phyloP scores from a whole-genome alignment of 2,113 vertebrate species.

The Choloepus hoffmanni region DNA sequence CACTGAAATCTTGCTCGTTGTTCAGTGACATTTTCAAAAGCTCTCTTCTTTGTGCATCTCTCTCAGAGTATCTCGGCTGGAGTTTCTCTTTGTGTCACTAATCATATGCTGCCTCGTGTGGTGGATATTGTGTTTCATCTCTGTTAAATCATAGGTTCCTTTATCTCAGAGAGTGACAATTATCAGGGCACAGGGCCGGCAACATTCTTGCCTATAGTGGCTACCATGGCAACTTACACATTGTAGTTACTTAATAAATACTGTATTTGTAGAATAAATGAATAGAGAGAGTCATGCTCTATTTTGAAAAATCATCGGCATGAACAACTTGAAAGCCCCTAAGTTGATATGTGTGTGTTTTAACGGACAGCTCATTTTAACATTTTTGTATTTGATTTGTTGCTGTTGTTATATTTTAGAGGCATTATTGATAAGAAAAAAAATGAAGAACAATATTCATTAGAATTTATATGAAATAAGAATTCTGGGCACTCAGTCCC shows the following conservation, averaged over 20 bases:
- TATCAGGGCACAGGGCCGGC: too few relatives aligned
- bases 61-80: neutral
- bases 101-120: neutral
- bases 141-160: neutral
- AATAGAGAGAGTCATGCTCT: neutral
- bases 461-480: neutral
- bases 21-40: neutral
- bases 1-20: neutral
- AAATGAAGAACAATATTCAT: neutral
- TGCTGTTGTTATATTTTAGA: conserved; percentile 1
- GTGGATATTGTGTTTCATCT: neutral
- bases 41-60: neutral
- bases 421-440: neutral
- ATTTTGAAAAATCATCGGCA: neutral
- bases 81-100: neutral
- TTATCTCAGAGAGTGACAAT: neutral
- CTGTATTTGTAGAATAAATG: neutral
- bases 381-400: neutral
- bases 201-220: neutral
- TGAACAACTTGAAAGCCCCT: neutral
- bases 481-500: neutral
- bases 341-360: neutral
- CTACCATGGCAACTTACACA: neutral
- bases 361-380: neutral
- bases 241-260: neutral